Evolutionary conservation across 1,140 invertebrate species (phyloP).

Genomic region (Schlechtendalia chinensis): DNA sequence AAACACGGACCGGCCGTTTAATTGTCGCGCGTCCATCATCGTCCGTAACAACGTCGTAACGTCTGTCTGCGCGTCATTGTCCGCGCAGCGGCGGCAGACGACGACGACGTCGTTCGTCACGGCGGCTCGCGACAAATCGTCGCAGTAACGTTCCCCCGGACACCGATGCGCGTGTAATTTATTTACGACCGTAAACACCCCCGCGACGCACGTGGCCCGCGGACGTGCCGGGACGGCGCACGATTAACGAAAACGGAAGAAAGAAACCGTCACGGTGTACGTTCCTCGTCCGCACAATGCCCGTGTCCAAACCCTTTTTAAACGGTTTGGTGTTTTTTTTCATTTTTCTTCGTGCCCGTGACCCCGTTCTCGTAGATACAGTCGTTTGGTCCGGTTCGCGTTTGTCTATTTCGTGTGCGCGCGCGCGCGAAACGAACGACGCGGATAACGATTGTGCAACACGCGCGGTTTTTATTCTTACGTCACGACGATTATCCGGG

Average conservation of each 20-base stretch:
- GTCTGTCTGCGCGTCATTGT: neutral
- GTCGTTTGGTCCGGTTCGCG: neutral
- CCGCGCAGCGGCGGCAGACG: no score
- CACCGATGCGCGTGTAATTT: constrained; percentile 4
- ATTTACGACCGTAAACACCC: constrained; percentile 41
- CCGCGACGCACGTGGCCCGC: constrained; percentile 16
- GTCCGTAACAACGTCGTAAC: no score
- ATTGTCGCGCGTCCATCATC: neutral
- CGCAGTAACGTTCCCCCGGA: neutral
- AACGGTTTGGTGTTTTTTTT: no score
- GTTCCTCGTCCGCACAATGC: neutral
- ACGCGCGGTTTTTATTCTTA: no score
- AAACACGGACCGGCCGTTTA: no score
- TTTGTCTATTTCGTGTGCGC: no score
- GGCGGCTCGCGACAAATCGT: neutral
- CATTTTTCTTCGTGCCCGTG: constrained; percentile 32
- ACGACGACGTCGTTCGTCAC: neutral
- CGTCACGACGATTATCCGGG: no score
- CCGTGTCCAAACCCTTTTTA: neutral
- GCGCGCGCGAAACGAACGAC: no score
- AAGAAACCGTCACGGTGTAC: constrained; percentile 15
- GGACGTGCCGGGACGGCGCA: neutral
- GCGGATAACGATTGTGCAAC: no score
- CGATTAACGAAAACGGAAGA: constrained; percentile 19
- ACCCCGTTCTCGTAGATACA: constrained; percentile 9